Conservation (phyloP, 2,113 vertebrate species). For the Austrofundulus limnaeus region DNA sequence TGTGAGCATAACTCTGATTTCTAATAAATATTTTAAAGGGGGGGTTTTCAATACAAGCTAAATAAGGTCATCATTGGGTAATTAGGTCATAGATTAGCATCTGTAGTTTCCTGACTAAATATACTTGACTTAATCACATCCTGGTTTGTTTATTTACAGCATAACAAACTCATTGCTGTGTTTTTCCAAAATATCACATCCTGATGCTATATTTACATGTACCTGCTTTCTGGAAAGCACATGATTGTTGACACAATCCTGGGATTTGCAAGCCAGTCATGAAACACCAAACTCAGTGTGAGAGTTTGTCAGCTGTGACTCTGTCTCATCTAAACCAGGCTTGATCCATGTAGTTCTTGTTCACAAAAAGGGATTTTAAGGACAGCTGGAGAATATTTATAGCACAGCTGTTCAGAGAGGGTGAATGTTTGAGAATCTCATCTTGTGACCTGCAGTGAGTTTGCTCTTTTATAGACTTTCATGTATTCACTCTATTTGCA, state of each 20-base stretch:
- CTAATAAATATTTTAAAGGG: conserved; percentile 24
- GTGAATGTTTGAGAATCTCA: conserved; percentile 22
- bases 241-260: conserved; percentile 19
- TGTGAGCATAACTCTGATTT: conserved; percentile 23
- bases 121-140: conserved; percentile 59
- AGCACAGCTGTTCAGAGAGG: conserved; percentile 39
- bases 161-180: conserved; percentile 29
- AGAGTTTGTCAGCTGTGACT: not conserved
- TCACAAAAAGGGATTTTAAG: conserved; percentile 23
- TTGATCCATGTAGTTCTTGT: conserved; percentile 7
- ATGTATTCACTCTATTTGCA: not conserved
- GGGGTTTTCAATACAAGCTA: conserved; percentile 26
- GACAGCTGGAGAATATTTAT: conserved; percentile 74
- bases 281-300: not conserved
- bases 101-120: conserved; percentile 57
- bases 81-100: conserved; percentile 66
- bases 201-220: conserved; percentile 33
- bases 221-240: conserved; percentile 23
- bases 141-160: conserved; percentile 41
- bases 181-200: conserved; percentile 28
- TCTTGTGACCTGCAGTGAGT: conserved; percentile 27
- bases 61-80: too few relatives aligned
- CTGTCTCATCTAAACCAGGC: not conserved
- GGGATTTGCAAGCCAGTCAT: not conserved
- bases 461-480: not conserved